phyloP scores from a whole-genome alignment of 2,888 invertebrate genomes.

The Amiota mariae region DNA sequence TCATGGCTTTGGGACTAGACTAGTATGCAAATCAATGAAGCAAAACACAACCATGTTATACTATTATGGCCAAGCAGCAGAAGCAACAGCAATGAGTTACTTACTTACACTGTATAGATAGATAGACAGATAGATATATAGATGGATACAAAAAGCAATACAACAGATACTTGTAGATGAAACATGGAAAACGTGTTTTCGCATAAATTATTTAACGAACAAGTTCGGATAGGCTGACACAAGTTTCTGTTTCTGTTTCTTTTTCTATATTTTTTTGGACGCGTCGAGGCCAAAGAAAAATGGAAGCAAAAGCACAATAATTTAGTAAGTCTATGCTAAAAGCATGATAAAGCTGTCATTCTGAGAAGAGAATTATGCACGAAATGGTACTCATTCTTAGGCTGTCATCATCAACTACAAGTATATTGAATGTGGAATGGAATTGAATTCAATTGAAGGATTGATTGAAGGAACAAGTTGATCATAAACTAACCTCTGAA shows the following conservation, averaged over 20 bases:
- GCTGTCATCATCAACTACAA: too few species aligned
- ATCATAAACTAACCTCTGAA: too few species aligned
- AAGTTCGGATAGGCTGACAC: not conserved
- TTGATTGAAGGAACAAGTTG: too few species aligned
- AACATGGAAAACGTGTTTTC: constrained; percentile 63
- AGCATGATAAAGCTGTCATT: constrained; percentile 1
- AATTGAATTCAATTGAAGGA: too few species aligned
- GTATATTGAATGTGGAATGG: too few species aligned
- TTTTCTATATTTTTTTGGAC: not conserved
- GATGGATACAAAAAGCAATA: too few species aligned
- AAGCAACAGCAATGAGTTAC: constrained; percentile 6
- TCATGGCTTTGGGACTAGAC: too few species aligned
- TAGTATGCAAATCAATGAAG: constrained; percentile 42
- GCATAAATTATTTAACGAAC: constrained; percentile 58
- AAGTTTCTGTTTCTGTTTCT: too few species aligned
- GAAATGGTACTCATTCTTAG: too few species aligned
- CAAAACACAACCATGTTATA: constrained; percentile 18
- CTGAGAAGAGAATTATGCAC: not conserved
- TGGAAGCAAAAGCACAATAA: too few species aligned
- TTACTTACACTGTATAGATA: not conserved
- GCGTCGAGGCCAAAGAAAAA: not conserved
- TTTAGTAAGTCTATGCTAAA: too few species aligned
- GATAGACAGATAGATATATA: too few species aligned
- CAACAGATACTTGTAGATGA: constrained; percentile 39
- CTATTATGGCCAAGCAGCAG: constrained; percentile 1